Evolutionary conservation across 2,797 vertebrate species (phyloP).

Genomic region (Typhlichthys subterraneus): DNA sequence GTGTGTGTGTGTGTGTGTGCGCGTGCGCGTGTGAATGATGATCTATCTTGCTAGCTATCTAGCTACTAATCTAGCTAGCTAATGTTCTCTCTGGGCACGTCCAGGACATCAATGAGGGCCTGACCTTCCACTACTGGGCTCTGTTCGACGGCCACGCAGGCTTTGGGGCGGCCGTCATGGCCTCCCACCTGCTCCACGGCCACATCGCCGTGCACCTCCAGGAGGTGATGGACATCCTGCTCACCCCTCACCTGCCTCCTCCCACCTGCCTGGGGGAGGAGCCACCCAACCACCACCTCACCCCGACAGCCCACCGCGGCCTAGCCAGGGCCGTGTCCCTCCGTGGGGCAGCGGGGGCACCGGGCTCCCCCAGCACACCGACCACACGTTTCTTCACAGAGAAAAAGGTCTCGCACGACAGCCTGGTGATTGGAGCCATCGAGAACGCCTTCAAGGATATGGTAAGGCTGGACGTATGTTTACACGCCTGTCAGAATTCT

Average conservation of each 20-base stretch:
- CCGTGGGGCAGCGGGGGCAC: slow-evolving; percentile 85
- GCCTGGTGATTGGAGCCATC: slow-evolving; percentile 92
- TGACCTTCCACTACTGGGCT: slow-evolving; percentile 93
- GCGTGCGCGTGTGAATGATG: neutral
- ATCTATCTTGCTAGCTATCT: too few species aligned
- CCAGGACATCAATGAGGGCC: slow-evolving; percentile 81
- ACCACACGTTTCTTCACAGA: slow-evolving; percentile 93
- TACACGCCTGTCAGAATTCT: neutral
- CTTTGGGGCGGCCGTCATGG: slow-evolving; percentile 89
- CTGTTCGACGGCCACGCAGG: slow-evolving; percentile 96
- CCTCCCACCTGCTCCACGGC: slow-evolving; percentile 89
- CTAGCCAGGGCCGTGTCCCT: slow-evolving; percentile 90
- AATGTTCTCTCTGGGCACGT: slow-evolving; percentile 1
- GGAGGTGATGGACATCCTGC: slow-evolving; percentile 89
- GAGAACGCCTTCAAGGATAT: slow-evolving; percentile 97
- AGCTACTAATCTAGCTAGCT: too few species aligned
- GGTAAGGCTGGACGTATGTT: slow-evolving; percentile 74
- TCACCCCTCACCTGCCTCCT: slow-evolving; percentile 78
- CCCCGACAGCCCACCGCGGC: slow-evolving; percentile 76
- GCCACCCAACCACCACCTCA: slow-evolving; percentile 71
- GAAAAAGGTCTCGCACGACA: slow-evolving; percentile 94
- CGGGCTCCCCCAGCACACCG: slow-evolving; percentile 85
- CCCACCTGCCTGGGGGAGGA: slow-evolving; percentile 93
- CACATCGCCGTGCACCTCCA: slow-evolving; percentile 91
- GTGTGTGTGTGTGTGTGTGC: neutral